Base-by-base conservation (phyloP, 2,888 invertebrate species). In the Ornithoptera alexandrae region DNA sequence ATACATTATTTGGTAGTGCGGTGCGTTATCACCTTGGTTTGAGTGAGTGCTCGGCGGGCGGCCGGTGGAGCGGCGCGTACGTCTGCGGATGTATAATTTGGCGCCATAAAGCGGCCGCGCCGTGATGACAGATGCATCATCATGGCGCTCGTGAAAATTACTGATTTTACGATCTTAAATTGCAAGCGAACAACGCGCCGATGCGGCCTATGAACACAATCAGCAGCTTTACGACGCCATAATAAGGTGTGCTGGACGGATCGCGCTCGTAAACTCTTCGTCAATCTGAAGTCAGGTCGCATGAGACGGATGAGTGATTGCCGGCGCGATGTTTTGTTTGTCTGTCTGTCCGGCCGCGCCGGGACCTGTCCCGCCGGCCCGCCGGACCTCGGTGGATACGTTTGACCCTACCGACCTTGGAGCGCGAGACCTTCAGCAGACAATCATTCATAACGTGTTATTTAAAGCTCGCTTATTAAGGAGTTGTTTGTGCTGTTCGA, bases 181-280 rank as follows among this genome's bases (percentile, higher is more conserved):
- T 81, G 77, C 76, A 75, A 69, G 72, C 64, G 66, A 66, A 65
- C 69, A 62, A 58, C 59, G 20, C 24, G 36, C n/a, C 22, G 36
- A 39, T 70, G 66, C 65, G 46, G 10, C 58, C 58, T 59, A 63
- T 24, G 7, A 46, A 66, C 64, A 18, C 71, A 63, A 63, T 60
- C 63, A 67, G n/a, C 36, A 61, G 24, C 62, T 65, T 70, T 67
- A 70, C 62, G 59, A 20, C 70, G 1, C 3, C 22, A 87, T 87
- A 86, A 85, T 88, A 87, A 85, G 77, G 77, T n/a, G 17, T 73
- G 73, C 76, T 73, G 74, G 74, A 76, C 74, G 77, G 77, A 85
- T 87, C 84, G 84, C 83, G 80, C 79, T 79, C 74, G 76, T 74
- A 87, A 87, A 88, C 85, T 15, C 46, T 15, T 46, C 46, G 46